Conservation (phyloP, 2,113 vertebrate genomes). For the Lepus timidus region DNA sequence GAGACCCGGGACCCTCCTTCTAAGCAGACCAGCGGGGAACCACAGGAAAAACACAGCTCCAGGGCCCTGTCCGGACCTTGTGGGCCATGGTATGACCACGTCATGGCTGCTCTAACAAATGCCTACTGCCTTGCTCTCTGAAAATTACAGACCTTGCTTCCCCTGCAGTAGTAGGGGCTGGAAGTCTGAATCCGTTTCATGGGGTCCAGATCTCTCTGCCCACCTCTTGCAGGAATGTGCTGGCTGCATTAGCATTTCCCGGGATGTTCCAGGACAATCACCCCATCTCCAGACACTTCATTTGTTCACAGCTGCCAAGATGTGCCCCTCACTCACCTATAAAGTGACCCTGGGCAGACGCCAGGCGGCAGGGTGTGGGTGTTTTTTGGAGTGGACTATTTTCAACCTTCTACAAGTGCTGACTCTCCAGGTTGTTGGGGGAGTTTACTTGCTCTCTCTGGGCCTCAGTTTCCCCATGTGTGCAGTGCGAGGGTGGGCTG, state of each 20-base stretch:
- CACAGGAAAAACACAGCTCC: too few relatives aligned
- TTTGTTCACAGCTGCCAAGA: not conserved
- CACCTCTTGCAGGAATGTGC: not conserved
- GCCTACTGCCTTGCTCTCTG: not conserved
- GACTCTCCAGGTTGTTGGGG: not conserved
- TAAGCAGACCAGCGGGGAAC: accelerated
- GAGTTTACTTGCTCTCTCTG: not conserved
- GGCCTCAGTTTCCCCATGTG: not conserved
- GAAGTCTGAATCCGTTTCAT: not conserved
- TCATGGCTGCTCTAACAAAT: not conserved
- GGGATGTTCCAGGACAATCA: not conserved
- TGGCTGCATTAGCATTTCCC: not conserved
- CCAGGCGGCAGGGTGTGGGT: accelerated
- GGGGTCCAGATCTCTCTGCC: not conserved
- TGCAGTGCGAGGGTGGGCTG: not conserved
- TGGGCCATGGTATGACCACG: not conserved
- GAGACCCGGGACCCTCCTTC: not conserved
- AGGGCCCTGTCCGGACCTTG: accelerated
- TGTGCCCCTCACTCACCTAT: accelerated
- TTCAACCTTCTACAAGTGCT: not conserved
- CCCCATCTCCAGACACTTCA: not conserved
- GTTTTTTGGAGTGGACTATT: not conserved
- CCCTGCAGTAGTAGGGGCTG: not conserved
- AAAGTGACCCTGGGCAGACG: not conserved
- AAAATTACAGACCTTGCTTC: not conserved